Evolutionary conservation across 2,797 vertebrate genomes (phyloP).

Genomic region (Podarcis siculus): DNA sequence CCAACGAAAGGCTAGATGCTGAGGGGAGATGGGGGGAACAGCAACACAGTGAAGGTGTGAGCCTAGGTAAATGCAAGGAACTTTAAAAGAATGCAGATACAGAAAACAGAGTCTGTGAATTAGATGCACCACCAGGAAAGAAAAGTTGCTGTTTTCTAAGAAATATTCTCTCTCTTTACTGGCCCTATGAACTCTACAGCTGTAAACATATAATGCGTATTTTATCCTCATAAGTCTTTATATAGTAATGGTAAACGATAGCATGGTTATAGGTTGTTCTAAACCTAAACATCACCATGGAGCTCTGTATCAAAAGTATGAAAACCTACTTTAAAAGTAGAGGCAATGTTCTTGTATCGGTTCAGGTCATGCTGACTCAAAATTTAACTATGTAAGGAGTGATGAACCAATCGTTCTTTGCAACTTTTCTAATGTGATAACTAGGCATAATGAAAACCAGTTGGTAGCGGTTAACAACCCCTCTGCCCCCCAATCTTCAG

Average conservation of each 20-base stretch:
- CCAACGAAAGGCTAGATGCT: conserved; percentile 96
- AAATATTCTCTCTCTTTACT: background rate
- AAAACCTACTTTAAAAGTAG: background rate
- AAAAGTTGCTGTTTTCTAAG: conserved; percentile 14
- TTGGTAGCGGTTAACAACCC: too few relatives aligned
- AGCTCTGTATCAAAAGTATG: background rate
- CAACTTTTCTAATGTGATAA: background rate
- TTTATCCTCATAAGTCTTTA: conserved; percentile 9
- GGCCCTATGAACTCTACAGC: conserved; percentile 44
- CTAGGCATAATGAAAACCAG: background rate
- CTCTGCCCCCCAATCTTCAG: too few relatives aligned
- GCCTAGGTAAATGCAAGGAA: conserved; percentile 80
- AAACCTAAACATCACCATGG: conserved; percentile 1
- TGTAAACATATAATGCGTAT: conserved; percentile 59
- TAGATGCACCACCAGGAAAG: conserved; percentile 66
- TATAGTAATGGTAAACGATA: background rate
- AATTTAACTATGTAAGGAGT: background rate
- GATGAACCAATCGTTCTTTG: background rate
- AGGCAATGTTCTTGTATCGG: conserved; percentile 39
- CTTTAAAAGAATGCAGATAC: conserved; percentile 71
- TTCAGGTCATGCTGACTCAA: conserved; percentile 41
- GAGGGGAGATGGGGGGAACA: conserved; percentile 65
- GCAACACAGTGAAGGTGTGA: conserved; percentile 87
- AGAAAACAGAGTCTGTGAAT: conserved; percentile 69
- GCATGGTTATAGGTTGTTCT: conserved; percentile 12